phyloP scores from a whole-genome alignment of 2,888 invertebrate genomes.

The Callinectes sapidus region DNA sequence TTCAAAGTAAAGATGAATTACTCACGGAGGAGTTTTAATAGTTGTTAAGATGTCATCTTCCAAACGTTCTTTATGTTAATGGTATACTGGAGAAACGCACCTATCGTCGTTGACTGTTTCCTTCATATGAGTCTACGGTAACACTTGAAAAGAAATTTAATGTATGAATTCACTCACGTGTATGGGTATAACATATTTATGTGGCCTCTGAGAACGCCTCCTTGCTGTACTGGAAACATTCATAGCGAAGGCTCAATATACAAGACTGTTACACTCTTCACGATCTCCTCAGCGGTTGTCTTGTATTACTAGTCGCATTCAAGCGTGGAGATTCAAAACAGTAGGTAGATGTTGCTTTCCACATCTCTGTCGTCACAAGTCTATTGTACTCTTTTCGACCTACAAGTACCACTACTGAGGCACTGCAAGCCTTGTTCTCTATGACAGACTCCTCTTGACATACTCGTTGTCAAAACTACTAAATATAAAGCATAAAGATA shows the following conservation, averaged over 20 bases:
- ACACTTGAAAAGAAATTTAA: neutral
- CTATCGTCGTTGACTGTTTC: neutral
- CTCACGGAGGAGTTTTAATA: neutral
- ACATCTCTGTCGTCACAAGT: neutral
- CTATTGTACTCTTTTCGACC: neutral
- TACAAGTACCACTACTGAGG: no score
- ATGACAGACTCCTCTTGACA: no score
- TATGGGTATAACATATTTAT: neutral
- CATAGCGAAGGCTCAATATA: neutral
- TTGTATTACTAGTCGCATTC: neutral
- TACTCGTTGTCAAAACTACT: no score
- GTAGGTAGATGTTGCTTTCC: neutral
- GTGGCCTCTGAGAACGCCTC: neutral
- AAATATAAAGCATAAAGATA: no score
- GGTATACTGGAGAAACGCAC: neutral
- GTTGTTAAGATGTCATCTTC: neutral
- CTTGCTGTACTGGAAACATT: neutral
- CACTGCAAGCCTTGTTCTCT: no score
- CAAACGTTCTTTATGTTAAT: neutral
- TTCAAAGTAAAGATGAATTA: neutral
- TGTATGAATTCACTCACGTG: neutral
- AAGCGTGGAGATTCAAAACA: neutral
- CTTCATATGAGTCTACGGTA: neutral
- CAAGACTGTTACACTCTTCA: neutral
- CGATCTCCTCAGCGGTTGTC: neutral